Evolutionary conservation across 2,797 vertebrate genomes (phyloP).

Genomic region (Phaenicophaeus curvirostris): DNA sequence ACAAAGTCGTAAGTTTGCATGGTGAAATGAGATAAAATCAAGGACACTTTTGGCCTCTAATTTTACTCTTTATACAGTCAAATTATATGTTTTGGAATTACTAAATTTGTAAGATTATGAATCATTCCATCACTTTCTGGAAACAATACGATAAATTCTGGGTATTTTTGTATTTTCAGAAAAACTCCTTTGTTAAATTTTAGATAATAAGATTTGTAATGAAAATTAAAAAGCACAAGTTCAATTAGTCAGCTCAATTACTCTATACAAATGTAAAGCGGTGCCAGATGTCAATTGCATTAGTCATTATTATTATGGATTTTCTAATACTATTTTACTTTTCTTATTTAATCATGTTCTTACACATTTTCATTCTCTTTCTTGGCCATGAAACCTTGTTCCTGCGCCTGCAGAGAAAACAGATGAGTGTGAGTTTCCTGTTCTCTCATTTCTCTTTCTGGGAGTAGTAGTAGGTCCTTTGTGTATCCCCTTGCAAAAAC

Average conservation of each 20-base stretch:
- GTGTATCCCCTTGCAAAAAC: background rate
- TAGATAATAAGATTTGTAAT: conserved; percentile 5
- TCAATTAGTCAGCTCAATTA: conserved; percentile 26
- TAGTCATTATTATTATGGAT: background rate
- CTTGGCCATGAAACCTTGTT: background rate
- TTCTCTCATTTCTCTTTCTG: background rate
- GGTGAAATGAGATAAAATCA: background rate
- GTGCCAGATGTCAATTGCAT: conserved; percentile 38
- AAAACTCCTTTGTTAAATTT: background rate
- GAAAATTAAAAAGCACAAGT: conserved; percentile 42
- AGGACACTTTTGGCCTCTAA: background rate
- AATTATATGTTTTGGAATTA: background rate
- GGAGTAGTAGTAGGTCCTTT: background rate
- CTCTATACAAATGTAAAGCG: background rate
- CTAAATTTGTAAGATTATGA: background rate
- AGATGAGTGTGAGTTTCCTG: background rate
- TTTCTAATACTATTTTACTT: conserved; percentile 39
- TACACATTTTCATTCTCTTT: background rate
- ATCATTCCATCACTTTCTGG: conserved; percentile 27
- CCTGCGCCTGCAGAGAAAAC: background rate
- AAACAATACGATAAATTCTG: conserved; percentile 8
- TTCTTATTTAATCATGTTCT: conserved; percentile 30
- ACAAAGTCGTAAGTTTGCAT: background rate
- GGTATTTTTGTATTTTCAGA: conserved; percentile 18
- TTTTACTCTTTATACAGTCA: background rate